These are phyloP conservation scores for Loriculus beryllinus DNA, from an alignment of 2,797 vertebrate species.

Conservation along the genomic window DNA sequence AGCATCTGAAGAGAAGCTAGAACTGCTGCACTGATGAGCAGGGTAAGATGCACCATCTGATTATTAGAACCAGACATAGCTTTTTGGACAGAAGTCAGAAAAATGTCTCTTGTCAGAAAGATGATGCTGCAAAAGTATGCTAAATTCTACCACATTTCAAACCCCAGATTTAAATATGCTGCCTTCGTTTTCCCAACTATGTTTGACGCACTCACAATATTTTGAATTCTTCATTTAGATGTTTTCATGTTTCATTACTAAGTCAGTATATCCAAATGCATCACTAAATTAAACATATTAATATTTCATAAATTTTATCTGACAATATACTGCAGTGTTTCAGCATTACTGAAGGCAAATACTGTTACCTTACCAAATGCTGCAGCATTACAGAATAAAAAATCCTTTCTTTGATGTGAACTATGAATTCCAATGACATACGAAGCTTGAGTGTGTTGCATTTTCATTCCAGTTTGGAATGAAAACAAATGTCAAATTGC, in stretches of 20 bases:
- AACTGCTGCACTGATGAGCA: background rate
- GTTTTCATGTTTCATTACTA: background rate
- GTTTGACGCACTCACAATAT: background rate
- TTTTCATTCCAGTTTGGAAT: background rate
- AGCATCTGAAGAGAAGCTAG: background rate
- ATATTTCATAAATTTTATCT: background rate
- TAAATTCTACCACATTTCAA: background rate
- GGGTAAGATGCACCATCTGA: background rate
- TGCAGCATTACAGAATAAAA: background rate
- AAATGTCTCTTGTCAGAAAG: background rate
- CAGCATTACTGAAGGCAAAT: background rate
- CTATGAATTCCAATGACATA: background rate
- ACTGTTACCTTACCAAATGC: background rate
- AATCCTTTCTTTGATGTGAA: background rate
- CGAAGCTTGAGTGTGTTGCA: background rate
- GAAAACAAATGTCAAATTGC: background rate
- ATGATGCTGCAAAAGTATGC: background rate
- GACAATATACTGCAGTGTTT: background rate
- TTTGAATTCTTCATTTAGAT: background rate
- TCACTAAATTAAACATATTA: background rate
- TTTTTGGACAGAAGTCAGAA: background rate
- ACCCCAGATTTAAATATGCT: background rate
- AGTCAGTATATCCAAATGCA: background rate
- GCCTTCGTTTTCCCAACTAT: background rate
- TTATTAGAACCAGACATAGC: background rate